Evolutionary conservation across 2,888 invertebrate species (phyloP), one percentile per base, ranked within the genome.

Genomic region (Phasia obesa): DNA sequence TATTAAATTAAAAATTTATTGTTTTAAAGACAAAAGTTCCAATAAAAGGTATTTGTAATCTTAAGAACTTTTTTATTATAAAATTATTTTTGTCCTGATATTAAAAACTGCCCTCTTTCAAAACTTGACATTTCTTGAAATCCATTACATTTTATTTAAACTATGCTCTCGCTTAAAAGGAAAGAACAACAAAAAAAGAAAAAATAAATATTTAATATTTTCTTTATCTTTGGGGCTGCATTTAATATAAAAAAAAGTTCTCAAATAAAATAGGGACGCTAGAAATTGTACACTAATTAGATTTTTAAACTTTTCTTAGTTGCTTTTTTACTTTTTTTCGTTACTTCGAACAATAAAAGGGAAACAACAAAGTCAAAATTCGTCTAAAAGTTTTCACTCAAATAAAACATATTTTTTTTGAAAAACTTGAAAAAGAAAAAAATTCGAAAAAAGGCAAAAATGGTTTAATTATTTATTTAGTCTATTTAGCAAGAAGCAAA

Each of bases 321-420:
- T 65, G 31, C 55, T 65, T 21, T 53, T 67, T 9, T 19, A n/a
- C n/a, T 44, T 27, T 73, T 47, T 65, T 44, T 57, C 44, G 44
- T 44, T 23, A 77, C 67, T 57, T 62, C 19, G 42, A 76, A 73
- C 81, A 77, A 77, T 82, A 69, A 77, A 77, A 73, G 49, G 57
- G 42, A 71, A 81, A 81, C 67, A 81, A 77, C 76, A 76, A 82
- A 81, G 81, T 81, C 81, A 81, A 76, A 77, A 76, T 81, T 73
- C 55, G 47, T 71, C 62, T 27, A 42, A 77, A 77, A 82, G 38
- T 55, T 73, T 81, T 67, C n/a, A 31, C 23, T 25, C 44, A 59
- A 59, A 21, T 25, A 60, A 19, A 69, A 31, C 21, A 74, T 57
- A 62, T 60, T 57, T 60, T 71, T 70, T 80, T 69, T 23, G 5